Conservation (phyloP, 2,113 vertebrate species). For the Hippotragus niger region DNA sequence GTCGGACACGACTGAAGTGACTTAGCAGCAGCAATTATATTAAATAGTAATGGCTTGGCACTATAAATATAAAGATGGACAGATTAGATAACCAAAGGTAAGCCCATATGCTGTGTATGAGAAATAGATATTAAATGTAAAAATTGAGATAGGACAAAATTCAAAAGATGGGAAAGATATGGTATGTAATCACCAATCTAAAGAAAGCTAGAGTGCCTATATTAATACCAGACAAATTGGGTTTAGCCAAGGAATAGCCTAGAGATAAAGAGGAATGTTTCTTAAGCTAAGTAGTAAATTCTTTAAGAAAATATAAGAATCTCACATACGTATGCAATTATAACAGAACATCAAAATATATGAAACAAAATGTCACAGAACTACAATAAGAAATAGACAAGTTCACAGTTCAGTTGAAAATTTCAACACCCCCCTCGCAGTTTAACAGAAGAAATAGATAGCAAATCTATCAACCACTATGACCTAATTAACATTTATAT, state of each 20-base stretch:
- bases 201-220: background rate
- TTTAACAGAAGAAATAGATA: background rate
- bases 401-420: background rate
- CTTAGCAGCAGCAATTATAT: background rate
- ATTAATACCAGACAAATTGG: background rate
- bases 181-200: background rate
- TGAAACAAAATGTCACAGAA: background rate
- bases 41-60: background rate
- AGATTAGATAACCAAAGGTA: background rate
- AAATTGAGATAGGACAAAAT: background rate
- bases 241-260: background rate
- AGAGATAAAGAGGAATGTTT: background rate
- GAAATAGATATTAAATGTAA: background rate
- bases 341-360: background rate
- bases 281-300: background rate
- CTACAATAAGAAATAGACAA: background rate
- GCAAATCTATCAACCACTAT: background rate
- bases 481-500: background rate
- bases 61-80: background rate
- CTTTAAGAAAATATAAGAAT: background rate
- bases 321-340: background rate
- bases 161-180: background rate
- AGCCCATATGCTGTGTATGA: background rate
- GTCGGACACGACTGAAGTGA: too few relatives aligned
- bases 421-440: background rate